Evolutionary conservation across 2,888 invertebrate species (phyloP).

Genomic region (Athetis lepigone): DNA sequence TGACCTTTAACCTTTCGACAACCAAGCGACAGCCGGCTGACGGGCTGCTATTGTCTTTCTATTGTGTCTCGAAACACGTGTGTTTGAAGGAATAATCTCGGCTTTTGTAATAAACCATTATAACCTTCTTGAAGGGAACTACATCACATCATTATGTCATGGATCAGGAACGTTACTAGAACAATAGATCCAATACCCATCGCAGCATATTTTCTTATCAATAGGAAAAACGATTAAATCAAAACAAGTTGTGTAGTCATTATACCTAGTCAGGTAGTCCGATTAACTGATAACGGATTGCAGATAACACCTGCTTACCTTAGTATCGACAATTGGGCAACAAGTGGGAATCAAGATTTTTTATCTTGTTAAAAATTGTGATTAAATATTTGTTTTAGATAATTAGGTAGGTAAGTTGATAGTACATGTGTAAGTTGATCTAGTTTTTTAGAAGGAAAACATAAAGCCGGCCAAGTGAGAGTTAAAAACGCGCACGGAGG

Average conservation of each 20-base stretch:
- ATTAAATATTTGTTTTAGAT: conserved; percentile 19
- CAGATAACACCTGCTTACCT: neutral
- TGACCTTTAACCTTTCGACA: too few species aligned
- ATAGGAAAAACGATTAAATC: conserved; percentile 31
- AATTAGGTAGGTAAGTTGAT: neutral
- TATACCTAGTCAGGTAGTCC: conserved; percentile 11
- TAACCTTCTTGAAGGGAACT: neutral
- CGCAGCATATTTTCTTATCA: conserved; percentile 22
- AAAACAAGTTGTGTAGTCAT: conserved; percentile 25
- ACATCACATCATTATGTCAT: conserved; percentile 15
- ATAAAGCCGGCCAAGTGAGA: too few species aligned
- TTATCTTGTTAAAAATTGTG: conserved; percentile 28
- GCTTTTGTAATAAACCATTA: neutral
- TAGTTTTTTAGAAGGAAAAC: too few species aligned
- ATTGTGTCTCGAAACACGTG: too few species aligned
- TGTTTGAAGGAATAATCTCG: too few species aligned
- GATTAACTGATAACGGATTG: conserved; percentile 9
- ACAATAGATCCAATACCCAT: conserved; percentile 7
- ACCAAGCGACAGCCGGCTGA: too few species aligned
- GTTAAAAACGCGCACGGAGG: too few species aligned
- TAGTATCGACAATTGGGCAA: conserved; percentile 14
- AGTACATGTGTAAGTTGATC: neutral
- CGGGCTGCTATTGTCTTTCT: too few species aligned
- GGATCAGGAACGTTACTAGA: neutral
- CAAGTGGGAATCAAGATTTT: neutral